phyloP scores from a whole-genome alignment of 1,140 invertebrate species.

The Cotesia typhae region DNA sequence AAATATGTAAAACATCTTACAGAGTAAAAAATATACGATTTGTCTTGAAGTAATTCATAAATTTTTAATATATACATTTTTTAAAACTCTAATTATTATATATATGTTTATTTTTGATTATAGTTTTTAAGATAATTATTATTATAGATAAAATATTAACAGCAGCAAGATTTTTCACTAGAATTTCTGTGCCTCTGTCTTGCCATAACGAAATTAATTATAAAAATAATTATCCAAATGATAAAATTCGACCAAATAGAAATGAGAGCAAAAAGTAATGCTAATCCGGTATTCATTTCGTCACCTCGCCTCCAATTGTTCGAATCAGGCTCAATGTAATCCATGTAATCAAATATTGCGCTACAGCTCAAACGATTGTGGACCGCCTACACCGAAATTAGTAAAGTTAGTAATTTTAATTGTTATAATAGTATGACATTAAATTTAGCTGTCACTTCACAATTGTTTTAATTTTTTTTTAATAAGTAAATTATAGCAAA shows the following conservation, averaged over 20 bases:
- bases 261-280: conserved; percentile 69
- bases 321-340: conserved; percentile 73
- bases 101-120: too few species aligned
- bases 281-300: conserved; percentile 71
- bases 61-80: too few species aligned
- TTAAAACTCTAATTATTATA: too few species aligned
- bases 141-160: conserved; percentile 25
- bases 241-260: conserved; percentile 70
- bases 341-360: conserved; percentile 78
- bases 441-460: too few species aligned
- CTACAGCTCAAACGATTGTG: conserved; percentile 72
- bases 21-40: conserved; percentile 3
- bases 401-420: conserved; percentile 24
- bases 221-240: conserved; percentile 65
- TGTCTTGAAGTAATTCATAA: too few species aligned
- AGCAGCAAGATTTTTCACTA: conserved; percentile 50
- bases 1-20: conserved; percentile 43
- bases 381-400: conserved; percentile 65
- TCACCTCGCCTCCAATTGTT: conserved; percentile 68
- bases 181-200: conserved; percentile 47
- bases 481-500: too few species aligned
- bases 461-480: too few species aligned
- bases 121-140: too few species aligned
- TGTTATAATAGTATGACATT: not conserved
- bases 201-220: conserved; percentile 68